A percentile compares a stretch with the other conserved stretches of the same genome.
Conservation (phyloP, 2,113 vertebrate species). For the Microcebus griseorufus region DNA sequence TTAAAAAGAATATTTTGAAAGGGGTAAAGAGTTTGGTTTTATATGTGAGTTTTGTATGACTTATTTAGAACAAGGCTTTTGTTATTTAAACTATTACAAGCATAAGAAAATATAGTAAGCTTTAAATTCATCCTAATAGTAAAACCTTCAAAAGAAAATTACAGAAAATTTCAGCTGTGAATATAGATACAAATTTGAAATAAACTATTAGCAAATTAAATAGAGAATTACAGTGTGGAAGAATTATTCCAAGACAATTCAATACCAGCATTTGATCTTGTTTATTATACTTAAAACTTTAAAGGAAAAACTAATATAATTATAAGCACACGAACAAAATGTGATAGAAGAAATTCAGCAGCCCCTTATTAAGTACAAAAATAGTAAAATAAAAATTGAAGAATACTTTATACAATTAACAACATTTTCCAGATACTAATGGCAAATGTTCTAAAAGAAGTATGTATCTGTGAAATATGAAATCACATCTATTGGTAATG, state of each 20-base stretch:
- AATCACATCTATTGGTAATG: neutral
- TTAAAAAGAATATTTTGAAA: neutral
- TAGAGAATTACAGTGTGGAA: neutral
- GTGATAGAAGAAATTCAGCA: neutral
- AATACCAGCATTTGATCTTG: neutral
- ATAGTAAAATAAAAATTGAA: slow-evolving; percentile 13
- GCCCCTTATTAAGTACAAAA: neutral
- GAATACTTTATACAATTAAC: neutral
- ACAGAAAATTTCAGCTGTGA: slow-evolving; percentile 12
- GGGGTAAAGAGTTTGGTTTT: neutral
- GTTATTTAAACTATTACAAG: neutral
- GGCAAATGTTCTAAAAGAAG: neutral
- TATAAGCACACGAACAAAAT: neutral
- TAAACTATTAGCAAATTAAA: slow-evolving; percentile 46
- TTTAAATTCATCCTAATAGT: neutral
- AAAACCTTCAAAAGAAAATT: slow-evolving; percentile 14
- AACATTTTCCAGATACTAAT: neutral
- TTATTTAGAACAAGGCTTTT: neutral
- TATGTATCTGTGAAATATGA: neutral
- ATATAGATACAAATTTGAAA: slow-evolving; percentile 27
- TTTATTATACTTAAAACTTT: slow-evolving; percentile 24
- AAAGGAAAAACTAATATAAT: slow-evolving; percentile 22
- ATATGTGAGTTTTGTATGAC: neutral
- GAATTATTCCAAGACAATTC: neutral
- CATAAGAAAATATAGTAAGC: neutral